phyloP scores from a whole-genome alignment of 2,888 invertebrate genomes.

The Tromatobia lineatoria region DNA sequence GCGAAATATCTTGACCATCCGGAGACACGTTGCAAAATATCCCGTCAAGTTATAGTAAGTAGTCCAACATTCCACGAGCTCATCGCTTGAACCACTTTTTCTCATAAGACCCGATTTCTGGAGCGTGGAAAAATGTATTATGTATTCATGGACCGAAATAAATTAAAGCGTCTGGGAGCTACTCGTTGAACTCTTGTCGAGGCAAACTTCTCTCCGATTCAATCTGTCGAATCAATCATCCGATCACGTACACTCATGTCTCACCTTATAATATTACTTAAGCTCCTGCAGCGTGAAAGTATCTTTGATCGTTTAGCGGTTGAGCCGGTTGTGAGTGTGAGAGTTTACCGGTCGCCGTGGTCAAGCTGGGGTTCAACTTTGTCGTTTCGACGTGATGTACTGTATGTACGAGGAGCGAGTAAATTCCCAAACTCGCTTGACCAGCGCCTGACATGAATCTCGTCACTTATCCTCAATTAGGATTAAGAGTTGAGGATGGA shows the following conservation, averaged over 20 bases:
- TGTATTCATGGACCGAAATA: background rate
- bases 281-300: conserved; percentile 1
- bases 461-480: background rate
- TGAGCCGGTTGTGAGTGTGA: background rate
- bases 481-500: background rate
- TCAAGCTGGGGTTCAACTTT: background rate
- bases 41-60: background rate
- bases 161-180: background rate
- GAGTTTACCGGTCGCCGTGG: background rate
- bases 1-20: conserved; percentile 28
- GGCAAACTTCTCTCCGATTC: background rate
- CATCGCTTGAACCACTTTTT: background rate
- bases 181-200: background rate
- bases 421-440: background rate
- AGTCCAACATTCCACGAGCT: conserved; percentile 6
- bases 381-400: background rate
- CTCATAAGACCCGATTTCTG: background rate
- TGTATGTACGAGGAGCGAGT: background rate
- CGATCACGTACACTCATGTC: background rate
- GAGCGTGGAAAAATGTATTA: conserved; percentile 9
- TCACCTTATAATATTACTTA: background rate
- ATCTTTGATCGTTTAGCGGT: background rate
- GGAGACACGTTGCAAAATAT: conserved; percentile 37
- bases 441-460: background rate
- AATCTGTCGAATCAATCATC: background rate